These are phyloP conservation scores for Lagodon rhomboides DNA, from an alignment of 2,797 vertebrate genomes.

Conservation along the genomic window DNA sequence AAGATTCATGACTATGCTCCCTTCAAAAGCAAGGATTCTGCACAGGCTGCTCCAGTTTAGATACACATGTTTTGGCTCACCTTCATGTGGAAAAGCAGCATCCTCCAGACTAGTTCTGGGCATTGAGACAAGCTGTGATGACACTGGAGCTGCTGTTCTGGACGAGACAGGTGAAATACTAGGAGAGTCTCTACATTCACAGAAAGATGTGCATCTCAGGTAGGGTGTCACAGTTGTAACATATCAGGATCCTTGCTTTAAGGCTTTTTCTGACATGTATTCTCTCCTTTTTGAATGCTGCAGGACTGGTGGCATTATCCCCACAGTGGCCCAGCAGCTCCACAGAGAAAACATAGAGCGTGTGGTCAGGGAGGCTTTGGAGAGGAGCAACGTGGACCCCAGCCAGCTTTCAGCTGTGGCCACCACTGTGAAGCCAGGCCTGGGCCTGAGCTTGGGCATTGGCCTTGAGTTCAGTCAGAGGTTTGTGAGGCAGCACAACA, in stretches of 20 bases:
- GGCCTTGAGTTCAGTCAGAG: conserved; percentile 90
- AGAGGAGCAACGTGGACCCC: conserved; percentile 80
- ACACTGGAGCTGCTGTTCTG: conserved; percentile 95
- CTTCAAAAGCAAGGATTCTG: not conserved
- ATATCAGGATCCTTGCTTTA: not conserved
- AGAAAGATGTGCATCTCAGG: conserved; percentile 92
- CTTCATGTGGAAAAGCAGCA: not conserved
- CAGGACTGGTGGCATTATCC: conserved; percentile 95
- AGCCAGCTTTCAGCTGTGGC: conserved; percentile 91
- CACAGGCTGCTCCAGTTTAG: conserved; percentile 17
- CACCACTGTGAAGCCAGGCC: conserved; percentile 94
- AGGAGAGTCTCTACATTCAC: conserved; percentile 92
- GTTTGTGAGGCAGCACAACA: conserved; percentile 87
- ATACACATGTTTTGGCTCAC: not conserved
- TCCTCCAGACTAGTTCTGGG: conserved; percentile 88
- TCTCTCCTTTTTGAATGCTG: not conserved
- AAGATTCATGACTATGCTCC: conserved; percentile 52
- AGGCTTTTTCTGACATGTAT: not conserved
- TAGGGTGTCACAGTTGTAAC: conserved; percentile 74
- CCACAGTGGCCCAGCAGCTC: conserved; percentile 92
- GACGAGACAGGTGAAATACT: conserved; percentile 89
- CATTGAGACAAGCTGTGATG: conserved; percentile 97
- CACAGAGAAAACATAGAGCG: conserved; percentile 91
- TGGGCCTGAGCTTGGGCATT: conserved; percentile 90
- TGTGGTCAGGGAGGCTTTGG: conserved; percentile 90